Percentiles rank a stretch among this genome's conserved stretches.
phyloP scores from a whole-genome alignment of 2,113 vertebrate species.

The Sminthopsis crassicaudata region DNA sequence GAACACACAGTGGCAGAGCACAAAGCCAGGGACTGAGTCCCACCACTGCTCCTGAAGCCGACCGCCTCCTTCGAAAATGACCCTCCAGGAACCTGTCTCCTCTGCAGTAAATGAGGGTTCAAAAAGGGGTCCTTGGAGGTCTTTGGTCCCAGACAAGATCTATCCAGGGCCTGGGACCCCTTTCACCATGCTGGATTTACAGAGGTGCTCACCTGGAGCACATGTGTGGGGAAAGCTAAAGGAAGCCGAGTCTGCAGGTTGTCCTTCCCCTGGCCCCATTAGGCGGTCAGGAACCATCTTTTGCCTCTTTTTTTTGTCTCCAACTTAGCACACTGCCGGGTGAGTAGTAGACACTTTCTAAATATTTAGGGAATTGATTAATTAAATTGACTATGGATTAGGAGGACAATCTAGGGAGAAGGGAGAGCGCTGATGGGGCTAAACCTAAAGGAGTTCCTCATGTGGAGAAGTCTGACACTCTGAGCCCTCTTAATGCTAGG shows the following conservation, averaged over 20 bases:
- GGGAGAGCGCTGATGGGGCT: background rate
- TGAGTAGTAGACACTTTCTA: background rate
- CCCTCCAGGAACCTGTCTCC: background rate
- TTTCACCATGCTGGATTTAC: background rate
- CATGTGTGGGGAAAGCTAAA: background rate
- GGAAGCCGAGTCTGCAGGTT: background rate
- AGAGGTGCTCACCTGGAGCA: background rate
- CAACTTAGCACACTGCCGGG: background rate
- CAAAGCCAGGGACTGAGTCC: too few relatives aligned
- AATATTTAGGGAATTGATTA: background rate
- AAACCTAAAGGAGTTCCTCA: background rate
- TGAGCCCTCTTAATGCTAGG: background rate
- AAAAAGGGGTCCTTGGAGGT: background rate
- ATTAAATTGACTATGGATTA: background rate
- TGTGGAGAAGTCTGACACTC: background rate
- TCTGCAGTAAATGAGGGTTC: background rate
- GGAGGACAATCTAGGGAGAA: background rate
- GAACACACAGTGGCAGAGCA: background rate
- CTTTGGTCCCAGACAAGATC: background rate
- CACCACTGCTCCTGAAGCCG: too few relatives aligned
- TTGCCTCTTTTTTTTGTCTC: background rate
- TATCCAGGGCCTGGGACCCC: background rate
- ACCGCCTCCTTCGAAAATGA: background rate
- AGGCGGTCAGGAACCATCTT: background rate
- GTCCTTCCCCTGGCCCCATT: background rate